These are phyloP conservation scores for Heloderma charlesbogerti DNA, from an alignment of 2,113 vertebrate species.

Conservation along the genomic window DNA sequence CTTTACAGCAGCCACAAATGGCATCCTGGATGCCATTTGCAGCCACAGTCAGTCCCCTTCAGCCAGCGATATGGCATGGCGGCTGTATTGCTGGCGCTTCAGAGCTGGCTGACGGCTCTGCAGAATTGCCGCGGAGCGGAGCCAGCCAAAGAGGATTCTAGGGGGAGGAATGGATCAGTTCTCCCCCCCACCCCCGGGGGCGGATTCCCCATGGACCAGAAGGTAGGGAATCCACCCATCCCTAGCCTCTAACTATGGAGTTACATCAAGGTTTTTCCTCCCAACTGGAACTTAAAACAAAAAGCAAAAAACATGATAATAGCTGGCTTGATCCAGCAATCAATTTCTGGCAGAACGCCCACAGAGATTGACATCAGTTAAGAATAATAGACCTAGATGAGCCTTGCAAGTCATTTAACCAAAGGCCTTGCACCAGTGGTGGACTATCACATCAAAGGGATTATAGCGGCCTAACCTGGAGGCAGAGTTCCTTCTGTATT, in stretches of 20 bases:
- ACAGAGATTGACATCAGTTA: accelerated
- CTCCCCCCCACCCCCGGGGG: no score
- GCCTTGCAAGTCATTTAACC: neutral
- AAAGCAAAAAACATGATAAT: accelerated
- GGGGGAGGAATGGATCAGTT: no score
- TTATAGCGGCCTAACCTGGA: neutral
- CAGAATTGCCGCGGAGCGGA: no score
- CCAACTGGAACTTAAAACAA: neutral
- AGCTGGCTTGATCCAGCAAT: neutral
- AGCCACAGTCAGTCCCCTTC: no score
- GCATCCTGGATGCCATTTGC: no score
- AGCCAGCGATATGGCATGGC: no score
- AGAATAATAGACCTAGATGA: neutral
- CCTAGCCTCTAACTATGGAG: neutral
- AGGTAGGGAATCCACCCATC: no score
- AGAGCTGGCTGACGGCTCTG: no score
- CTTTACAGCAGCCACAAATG: no score
- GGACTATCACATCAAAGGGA: neutral
- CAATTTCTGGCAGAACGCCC: neutral
- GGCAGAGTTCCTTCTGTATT: neutral
- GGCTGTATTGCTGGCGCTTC: no score
- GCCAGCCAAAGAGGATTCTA: no score
- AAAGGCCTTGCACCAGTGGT: neutral
- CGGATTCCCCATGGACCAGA: no score
- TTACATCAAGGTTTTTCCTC: accelerated